Evolutionary conservation across 2,888 invertebrate species (phyloP), one percentile per base, ranked within the genome.

Genomic region (Caenorhabditis macrosperma): DNA sequence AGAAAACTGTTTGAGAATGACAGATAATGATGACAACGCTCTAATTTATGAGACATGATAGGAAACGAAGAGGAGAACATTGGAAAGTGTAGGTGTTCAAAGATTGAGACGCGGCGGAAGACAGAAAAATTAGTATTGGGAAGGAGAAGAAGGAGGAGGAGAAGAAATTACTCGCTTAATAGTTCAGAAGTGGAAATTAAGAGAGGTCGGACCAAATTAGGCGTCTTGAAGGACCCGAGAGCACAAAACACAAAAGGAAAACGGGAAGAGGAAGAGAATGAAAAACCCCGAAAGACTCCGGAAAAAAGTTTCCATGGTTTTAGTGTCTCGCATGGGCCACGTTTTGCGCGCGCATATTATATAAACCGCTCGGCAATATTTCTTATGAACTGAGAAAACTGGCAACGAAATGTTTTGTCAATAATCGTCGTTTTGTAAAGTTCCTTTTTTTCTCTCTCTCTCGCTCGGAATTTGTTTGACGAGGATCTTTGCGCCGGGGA

Each of bases 301-400:
- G 17, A 44, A 30, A 54, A 63, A 63, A 63, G 72, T 72, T 72
- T 72, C 63, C 72, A 72, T 63, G 63, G 63, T 26, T 61, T 63
- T 57, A 71, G 71, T 63, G 28, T 33, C 26, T 9, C 9, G 17
- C 17, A 17, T 5, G 44, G 17, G 20, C 44, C 44, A 44, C n/a
- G 44, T 44, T 44, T 44, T 30, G 20, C 44, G 20, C 17, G 44
- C 44, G 44, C 44, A 44, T 6, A 17, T 17, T 17, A 44, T 44
- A 44, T 17, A 44, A 44, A 17, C 2, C 20, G 17, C 46, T 48
- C 9, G 7, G 3, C 38, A 12, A 17, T 44, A 52, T 52, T 52
- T 50, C 60, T 60, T 50, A 60, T 41, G 52, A 4, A n/a, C 6
- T 17, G 44, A 20, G 60, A 50, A 15, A 50, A 38, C 17, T 20